These are phyloP conservation scores for Oxytorus armatus DNA, from an alignment of 2,888 invertebrate species.

Conservation along the genomic window DNA sequence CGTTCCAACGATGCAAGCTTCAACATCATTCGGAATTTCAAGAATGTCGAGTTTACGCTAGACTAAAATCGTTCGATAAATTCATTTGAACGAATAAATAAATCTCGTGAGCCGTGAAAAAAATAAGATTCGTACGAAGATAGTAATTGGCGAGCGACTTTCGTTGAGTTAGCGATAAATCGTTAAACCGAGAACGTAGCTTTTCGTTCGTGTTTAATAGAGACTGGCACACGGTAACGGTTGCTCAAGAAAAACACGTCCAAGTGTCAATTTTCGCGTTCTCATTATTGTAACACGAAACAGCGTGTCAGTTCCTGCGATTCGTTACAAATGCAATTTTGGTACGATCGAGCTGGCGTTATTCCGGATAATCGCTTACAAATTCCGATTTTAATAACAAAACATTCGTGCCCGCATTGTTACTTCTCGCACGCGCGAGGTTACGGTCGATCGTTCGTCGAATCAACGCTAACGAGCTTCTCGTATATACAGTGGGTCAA, in stretches of 20 bases:
- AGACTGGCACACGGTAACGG: slow-evolving; percentile 34
- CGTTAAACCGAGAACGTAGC: neutral
- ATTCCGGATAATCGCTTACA: slow-evolving; percentile 48
- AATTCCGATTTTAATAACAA: slow-evolving; percentile 45
- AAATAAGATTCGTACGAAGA: neutral
- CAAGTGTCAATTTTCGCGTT: slow-evolving; percentile 71
- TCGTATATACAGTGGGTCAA: too few species aligned
- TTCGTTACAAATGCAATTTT: slow-evolving; percentile 1
- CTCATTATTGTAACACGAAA: slow-evolving; percentile 58
- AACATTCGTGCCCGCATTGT: slow-evolving; percentile 5
- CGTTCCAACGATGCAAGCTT: too few species aligned
- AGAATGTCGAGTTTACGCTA: too few species aligned
- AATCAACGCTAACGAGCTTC: slow-evolving; percentile 21
- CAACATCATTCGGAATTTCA: too few species aligned
- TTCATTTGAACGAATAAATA: too few species aligned
- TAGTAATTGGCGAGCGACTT: neutral
- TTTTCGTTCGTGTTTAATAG: neutral
- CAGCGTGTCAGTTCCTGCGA: slow-evolving; percentile 15
- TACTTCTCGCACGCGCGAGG: neutral
- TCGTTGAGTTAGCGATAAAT: neutral
- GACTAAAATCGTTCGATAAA: too few species aligned
- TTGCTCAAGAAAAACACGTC: slow-evolving; percentile 73
- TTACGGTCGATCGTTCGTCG: slow-evolving; percentile 12
- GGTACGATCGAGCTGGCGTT: neutral
- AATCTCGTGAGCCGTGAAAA: neutral